phyloP scores from a whole-genome alignment of 2,888 invertebrate species.

The Torymus texanus region DNA sequence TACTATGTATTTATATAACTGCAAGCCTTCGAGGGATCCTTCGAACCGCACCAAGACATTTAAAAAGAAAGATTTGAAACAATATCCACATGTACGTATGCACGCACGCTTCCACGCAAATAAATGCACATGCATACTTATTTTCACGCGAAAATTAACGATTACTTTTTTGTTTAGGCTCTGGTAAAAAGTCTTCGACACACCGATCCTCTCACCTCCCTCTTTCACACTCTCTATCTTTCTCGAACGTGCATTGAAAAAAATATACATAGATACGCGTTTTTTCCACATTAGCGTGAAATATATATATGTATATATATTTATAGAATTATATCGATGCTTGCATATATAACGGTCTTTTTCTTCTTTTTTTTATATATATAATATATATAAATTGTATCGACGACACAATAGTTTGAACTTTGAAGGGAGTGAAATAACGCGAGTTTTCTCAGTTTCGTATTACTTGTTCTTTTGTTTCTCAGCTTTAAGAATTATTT shows the following conservation, averaged over 20 bases:
- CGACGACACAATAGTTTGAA: constrained; percentile 56
- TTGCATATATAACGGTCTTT: constrained; percentile 49
- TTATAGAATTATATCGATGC: constrained; percentile 56
- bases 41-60: constrained; percentile 45
- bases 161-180: constrained; percentile 51
- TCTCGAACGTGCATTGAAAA: constrained; percentile 53
- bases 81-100: constrained; percentile 23
- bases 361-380: constrained; percentile 45
- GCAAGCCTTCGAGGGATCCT: constrained; percentile 47
- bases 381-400: constrained; percentile 55
- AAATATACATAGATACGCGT: constrained; percentile 56
- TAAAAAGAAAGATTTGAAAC: constrained; percentile 39
- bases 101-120: neutral
- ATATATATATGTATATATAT: constrained; percentile 55
- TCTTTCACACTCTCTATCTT: constrained; percentile 20
- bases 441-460: constrained; percentile 48
- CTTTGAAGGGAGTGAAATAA: constrained; percentile 56
- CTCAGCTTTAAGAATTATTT: constrained; percentile 48
- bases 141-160: constrained; percentile 19
- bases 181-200: constrained; percentile 52
- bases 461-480: neutral
- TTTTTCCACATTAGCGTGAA: constrained; percentile 45
- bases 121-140: no score
- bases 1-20: constrained; percentile 48
- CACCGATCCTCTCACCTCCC: constrained; percentile 29